Conservation (phyloP, 2,888 invertebrate genomes). For the Agrochola litura region DNA sequence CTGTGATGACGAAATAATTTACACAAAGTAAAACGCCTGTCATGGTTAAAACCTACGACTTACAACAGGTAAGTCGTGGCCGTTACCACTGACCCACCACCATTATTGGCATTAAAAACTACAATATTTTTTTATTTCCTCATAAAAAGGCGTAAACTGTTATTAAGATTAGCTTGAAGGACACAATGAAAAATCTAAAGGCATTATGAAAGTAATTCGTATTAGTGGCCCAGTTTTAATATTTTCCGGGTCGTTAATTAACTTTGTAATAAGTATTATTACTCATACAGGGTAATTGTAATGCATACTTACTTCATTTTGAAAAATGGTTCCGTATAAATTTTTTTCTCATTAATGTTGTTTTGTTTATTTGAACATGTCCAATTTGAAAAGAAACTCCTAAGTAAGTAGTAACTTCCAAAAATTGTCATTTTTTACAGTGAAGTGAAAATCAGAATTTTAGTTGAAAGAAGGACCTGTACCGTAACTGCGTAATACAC, state of each 20-base stretch:
- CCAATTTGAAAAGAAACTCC: background rate
- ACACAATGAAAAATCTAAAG: conserved; percentile 59
- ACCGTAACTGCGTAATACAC: too few species aligned
- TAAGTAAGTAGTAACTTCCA: background rate
- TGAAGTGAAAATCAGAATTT: too few species aligned
- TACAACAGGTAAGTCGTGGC: too few species aligned
- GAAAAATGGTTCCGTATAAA: conserved; percentile 38
- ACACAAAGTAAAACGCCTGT: too few species aligned
- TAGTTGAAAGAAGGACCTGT: background rate
- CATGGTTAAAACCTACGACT: too few species aligned
- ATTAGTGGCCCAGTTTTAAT: conserved; percentile 59
- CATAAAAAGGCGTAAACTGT: conserved; percentile 29
- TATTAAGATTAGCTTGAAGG: conserved; percentile 53
- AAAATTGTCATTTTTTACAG: too few species aligned
- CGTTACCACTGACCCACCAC: too few species aligned
- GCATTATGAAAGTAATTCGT: conserved; percentile 60
- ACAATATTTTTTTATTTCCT: conserved; percentile 4
- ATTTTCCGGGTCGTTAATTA: conserved; percentile 63
- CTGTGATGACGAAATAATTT: too few species aligned
- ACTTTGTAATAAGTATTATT: conserved; percentile 58
- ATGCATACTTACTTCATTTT: conserved; percentile 36
- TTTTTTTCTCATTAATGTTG: background rate
- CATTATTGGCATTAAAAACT: conserved; percentile 1
- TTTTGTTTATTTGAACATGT: conserved; percentile 11
- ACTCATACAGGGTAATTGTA: conserved; percentile 43